phyloP scores from a whole-genome alignment of 2,797 vertebrate genomes.

The Takifugu ocellatus region DNA sequence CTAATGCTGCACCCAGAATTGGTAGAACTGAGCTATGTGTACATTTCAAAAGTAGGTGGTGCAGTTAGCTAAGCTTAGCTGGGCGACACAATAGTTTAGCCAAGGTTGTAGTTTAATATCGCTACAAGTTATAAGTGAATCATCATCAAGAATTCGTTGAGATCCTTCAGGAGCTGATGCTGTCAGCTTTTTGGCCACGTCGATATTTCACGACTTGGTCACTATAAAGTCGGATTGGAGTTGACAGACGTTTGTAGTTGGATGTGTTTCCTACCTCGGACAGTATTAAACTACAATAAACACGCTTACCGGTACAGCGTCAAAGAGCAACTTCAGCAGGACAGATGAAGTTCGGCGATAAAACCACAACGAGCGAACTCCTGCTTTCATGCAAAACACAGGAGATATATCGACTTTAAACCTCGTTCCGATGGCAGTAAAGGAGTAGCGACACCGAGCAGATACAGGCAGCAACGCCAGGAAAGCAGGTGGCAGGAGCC shows the following conservation, averaged over 20 bases:
- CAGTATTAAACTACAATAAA: conserved; percentile 17
- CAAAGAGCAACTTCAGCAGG: conserved; percentile 14
- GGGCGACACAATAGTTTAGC: background rate
- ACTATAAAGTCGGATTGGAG: background rate
- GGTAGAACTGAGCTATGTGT: background rate
- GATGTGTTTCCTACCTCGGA: conserved; percentile 7
- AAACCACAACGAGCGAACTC: too few relatives aligned
- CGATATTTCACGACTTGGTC: too few relatives aligned
- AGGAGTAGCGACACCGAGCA: background rate
- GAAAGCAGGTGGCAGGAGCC: background rate
- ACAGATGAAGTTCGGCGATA: too few relatives aligned
- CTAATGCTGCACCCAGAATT: background rate
- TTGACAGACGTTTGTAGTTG: background rate
- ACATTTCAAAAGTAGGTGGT: background rate
- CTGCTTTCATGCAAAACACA: too few relatives aligned
- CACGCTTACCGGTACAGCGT: conserved; percentile 26
- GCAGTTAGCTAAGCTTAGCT: background rate
- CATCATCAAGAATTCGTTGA: background rate
- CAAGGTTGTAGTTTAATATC: background rate
- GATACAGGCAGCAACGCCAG: background rate
- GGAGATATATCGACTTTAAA: too few relatives aligned
- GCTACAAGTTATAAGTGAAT: background rate
- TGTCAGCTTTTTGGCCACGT: too few relatives aligned
- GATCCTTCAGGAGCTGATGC: fast-evolving
- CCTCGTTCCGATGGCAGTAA: too few relatives aligned